These are phyloP conservation scores for Probosciger aterrimus DNA, from an alignment of 2,113 vertebrate genomes.

Conservation along the genomic window DNA sequence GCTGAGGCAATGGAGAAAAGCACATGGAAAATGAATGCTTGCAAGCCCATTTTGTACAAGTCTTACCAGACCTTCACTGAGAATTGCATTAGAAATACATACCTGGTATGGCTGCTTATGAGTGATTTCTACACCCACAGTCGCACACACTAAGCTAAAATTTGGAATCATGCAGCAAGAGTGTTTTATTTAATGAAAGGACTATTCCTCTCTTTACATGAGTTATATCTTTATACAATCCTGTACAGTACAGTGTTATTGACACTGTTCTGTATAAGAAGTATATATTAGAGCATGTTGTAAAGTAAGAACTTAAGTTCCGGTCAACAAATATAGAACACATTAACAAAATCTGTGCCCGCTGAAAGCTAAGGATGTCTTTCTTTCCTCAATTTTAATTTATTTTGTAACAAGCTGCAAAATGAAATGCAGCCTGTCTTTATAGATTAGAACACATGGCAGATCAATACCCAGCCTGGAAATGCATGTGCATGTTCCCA, in stretches of 20 bases:
- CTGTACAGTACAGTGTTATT: neutral
- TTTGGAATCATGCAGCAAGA: neutral
- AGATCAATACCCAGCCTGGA: neutral
- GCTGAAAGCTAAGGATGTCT: neutral
- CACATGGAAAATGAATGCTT: neutral
- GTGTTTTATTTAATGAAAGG: neutral
- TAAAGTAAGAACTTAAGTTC: neutral
- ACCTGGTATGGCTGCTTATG: rapidly evolving
- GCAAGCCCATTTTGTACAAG: rapidly evolving
- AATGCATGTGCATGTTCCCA: neutral
- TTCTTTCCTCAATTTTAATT: neutral
- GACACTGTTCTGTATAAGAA: rapidly evolving
- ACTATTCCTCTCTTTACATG: neutral
- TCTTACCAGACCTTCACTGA: neutral
- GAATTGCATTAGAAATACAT: neutral
- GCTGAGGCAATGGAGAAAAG: neutral
- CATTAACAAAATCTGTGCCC: neutral
- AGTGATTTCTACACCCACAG: neutral
- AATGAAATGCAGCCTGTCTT: neutral
- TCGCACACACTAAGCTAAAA: neutral
- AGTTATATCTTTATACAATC: neutral
- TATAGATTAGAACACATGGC: neutral
- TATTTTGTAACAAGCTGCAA: neutral
- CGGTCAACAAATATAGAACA: neutral
- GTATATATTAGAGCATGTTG: neutral